Evolutionary conservation across 1,140 invertebrate species (phyloP), one percentile per base, ranked within the genome.

Genomic region (Octopus sinensis): DNA sequence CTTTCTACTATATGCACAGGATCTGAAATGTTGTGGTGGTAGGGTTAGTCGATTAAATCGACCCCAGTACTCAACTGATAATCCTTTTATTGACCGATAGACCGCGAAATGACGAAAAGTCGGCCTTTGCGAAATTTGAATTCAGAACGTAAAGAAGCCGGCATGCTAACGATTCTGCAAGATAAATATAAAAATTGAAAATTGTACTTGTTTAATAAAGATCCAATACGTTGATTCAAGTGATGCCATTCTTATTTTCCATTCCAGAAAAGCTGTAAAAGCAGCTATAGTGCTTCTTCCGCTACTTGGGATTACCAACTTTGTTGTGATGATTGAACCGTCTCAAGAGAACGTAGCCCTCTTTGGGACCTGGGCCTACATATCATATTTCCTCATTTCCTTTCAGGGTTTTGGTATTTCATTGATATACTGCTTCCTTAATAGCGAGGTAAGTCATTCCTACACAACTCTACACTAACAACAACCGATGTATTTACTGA

Each of bases 361-460:
- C 81, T 96, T 97, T 85, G 95, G 93, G 0, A 82, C 95, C 0
- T 97, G 95, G 95, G 94, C 94, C 0, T 96, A 95, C 88, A 92
- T 92, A 1, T 94, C 95, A 0, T 94, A 96, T 86, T 95, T 96
- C 85, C 91, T 97, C 12, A 93, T 93, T 4, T 95, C 95, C 2
- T 96, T 96, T 87, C 95, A 97, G 92, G 96, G 96, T 4, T 94
- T 96, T 82, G 95, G 96, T 86, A 94, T 97, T 53, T 94, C 95
- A 0, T 92, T 94, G 4, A 91, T 97, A 30, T 97, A 97, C 89
- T 97, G 96, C 88, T 96, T 97, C 86, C 90, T 95, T 54, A 97
- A 97, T 86, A 94, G 94, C 79, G 96, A 97, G 93, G 96, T 96
- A 91, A 93, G 88, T n/a, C 12, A 68, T 68, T 68, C n/a, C 62